A percentile compares a stretch with the other conserved stretches of the same genome.
phyloP scores from a whole-genome alignment of 92 coral and sea anemone species.

The Epizoanthus ramosus region DNA sequence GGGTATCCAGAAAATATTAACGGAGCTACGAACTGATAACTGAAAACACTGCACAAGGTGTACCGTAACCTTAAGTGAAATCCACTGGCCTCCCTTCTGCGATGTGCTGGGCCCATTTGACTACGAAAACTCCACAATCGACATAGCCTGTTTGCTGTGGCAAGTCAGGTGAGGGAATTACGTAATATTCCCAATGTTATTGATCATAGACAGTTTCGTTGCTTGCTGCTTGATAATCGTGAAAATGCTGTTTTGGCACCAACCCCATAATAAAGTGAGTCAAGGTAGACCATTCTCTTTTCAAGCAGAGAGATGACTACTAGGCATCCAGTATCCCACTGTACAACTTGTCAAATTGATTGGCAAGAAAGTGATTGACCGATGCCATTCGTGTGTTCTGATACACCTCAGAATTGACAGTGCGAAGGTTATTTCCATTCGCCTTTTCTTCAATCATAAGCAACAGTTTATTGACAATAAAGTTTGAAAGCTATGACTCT shows the following conservation, averaged over 20 bases:
- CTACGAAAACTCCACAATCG: slow-evolving; percentile 52
- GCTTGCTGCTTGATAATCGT: slow-evolving; percentile 13
- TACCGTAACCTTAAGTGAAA: slow-evolving; percentile 28
- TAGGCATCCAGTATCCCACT: slow-evolving; percentile 33
- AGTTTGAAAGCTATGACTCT: slow-evolving; percentile 37
- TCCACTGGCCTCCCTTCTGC: slow-evolving; percentile 30
- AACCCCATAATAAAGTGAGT: slow-evolving; percentile 30
- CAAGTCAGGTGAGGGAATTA: slow-evolving; percentile 21
- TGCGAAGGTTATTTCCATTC: not conserved
- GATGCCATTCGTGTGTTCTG: too few relatives aligned
- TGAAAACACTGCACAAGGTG: too few relatives aligned
- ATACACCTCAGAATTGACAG: not conserved
- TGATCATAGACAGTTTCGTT: not conserved
- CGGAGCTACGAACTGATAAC: too few relatives aligned
- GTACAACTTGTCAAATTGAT: slow-evolving; percentile 26
- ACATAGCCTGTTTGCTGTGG: slow-evolving; percentile 35
- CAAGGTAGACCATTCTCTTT: slow-evolving; percentile 44
- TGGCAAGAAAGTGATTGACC: too few relatives aligned
- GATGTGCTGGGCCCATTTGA: slow-evolving; percentile 53
- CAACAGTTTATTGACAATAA: slow-evolving; percentile 18
- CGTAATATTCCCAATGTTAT: slow-evolving; percentile 25
- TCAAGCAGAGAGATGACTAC: slow-evolving; percentile 25
- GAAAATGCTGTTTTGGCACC: slow-evolving; percentile 37
- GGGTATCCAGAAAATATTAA: too few relatives aligned
- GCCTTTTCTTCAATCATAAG: slow-evolving; percentile 28